These are phyloP conservation scores for Mythimna loreyi DNA, from an alignment of 2,888 invertebrate genomes.

Conservation along the genomic window DNA sequence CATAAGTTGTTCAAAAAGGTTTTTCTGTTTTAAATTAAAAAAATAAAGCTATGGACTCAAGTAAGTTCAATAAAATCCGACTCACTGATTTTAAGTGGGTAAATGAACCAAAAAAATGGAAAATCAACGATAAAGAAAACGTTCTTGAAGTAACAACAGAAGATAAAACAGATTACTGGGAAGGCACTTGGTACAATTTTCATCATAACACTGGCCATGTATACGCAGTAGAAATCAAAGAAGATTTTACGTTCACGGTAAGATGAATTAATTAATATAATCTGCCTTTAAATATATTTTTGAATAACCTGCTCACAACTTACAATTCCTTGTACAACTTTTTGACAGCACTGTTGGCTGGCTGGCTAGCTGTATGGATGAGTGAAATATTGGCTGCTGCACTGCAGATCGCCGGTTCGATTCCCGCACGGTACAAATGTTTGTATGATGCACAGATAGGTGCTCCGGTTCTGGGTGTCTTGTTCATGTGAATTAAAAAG, in stretches of 20 bases:
- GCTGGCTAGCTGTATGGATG: no score
- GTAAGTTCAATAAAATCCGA: constrained; percentile 32
- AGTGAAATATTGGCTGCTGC: no score
- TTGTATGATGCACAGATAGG: no score
- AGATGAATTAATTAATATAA: constrained; percentile 40
- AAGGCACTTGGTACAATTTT: constrained; percentile 81
- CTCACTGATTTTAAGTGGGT: constrained; percentile 77
- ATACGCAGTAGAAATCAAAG: constrained; percentile 75
- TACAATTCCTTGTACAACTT: no score
- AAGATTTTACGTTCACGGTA: constrained; percentile 80
- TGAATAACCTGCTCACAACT: no score
- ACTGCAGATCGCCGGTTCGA: no score
- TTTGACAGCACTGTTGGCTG: no score
- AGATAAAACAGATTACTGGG: constrained; percentile 84
- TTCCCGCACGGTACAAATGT: no score
- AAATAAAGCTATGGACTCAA: constrained; percentile 51
- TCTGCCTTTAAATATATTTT: background rate
- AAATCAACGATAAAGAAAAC: constrained; percentile 55
- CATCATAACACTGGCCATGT: constrained; percentile 78
- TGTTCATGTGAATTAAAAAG: no score
- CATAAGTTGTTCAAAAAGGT: background rate
- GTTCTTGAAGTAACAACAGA: constrained; percentile 74
- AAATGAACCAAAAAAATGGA: constrained; percentile 80
- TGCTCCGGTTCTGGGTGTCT: no score
- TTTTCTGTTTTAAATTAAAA: background rate